Conservation (phyloP, 2,113 vertebrate species). For the Anguilla japonica region DNA sequence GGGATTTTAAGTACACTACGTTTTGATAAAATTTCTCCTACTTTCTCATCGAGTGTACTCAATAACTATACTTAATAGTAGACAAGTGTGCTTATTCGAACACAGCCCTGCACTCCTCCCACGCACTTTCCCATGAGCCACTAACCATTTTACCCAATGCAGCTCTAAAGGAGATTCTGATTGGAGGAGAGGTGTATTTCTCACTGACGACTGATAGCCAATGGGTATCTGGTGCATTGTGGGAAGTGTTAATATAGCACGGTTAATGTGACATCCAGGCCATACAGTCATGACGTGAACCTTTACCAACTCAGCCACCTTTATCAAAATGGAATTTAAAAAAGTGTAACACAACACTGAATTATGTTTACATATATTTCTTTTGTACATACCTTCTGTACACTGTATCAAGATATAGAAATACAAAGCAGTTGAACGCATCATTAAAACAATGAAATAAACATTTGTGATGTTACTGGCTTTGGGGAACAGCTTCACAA, state of each 20-base stretch:
- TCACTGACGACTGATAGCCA: too few species aligned
- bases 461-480: constrained; percentile 29
- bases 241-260: too few species aligned
- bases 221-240: not conserved
- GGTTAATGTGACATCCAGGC: not conserved
- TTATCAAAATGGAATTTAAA: not conserved
- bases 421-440: not conserved
- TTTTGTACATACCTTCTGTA: not conserved
- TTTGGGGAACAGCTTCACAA: constrained; percentile 53
- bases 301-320: not conserved
- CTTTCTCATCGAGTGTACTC: too few species aligned
- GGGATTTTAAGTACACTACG: too few species aligned
- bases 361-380: not conserved
- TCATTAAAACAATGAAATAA: not conserved
- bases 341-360: not conserved
- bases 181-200: too few species aligned
- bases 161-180: too few species aligned
- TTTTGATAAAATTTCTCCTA: too few species aligned
- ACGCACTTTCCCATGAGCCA: too few species aligned
- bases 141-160: too few species aligned
- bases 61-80: too few species aligned
- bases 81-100: too few species aligned
- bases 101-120: too few species aligned
- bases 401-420: not conserved
- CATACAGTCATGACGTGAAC: not conserved